These are phyloP conservation scores for Butastur rufipennis DNA, from an alignment of 2,113 vertebrate species.

Conservation along the genomic window DNA sequence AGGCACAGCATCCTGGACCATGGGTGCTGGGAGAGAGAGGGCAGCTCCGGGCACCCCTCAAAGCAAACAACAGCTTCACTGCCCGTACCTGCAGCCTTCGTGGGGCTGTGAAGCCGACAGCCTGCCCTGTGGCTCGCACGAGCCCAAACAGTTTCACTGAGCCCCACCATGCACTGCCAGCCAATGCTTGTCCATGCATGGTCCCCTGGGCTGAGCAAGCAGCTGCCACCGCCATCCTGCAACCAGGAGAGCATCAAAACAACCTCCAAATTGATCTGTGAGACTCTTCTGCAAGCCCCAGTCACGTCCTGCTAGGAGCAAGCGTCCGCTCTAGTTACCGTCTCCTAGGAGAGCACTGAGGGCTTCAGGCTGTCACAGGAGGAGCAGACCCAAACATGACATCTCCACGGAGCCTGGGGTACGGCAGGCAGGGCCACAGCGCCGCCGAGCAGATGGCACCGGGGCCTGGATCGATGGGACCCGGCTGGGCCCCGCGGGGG, in stretches of 20 bases:
- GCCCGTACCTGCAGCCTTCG: not conserved
- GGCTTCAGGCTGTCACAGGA: constrained; percentile 46
- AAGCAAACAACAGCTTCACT: not conserved
- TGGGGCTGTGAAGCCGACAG: not conserved
- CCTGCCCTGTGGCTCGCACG: not conserved
- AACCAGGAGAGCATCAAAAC: constrained; percentile 30
- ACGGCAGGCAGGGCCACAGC: not conserved
- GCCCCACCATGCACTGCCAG: not conserved
- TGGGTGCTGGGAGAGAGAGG: not conserved
- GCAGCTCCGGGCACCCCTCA: not conserved
- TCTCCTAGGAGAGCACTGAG: constrained; percentile 50
- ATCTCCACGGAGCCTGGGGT: constrained; percentile 28
- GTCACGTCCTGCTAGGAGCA: constrained; percentile 22
- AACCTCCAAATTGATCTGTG: constrained; percentile 33
- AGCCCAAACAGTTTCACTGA: not conserved
- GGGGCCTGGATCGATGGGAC: not conserved
- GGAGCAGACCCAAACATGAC: constrained; percentile 43
- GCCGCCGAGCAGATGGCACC: not conserved
- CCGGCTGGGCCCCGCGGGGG: rapidly evolving
- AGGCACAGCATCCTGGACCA: not conserved
- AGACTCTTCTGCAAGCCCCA: not conserved
- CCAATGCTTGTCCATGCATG: not conserved
- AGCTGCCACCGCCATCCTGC: not conserved
- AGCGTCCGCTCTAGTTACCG: constrained; percentile 44
- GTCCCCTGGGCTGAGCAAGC: not conserved